Evolutionary conservation across 2,888 invertebrate genomes (phyloP), one percentile per base, ranked within the genome.

Genomic region (Ophraella communa): DNA sequence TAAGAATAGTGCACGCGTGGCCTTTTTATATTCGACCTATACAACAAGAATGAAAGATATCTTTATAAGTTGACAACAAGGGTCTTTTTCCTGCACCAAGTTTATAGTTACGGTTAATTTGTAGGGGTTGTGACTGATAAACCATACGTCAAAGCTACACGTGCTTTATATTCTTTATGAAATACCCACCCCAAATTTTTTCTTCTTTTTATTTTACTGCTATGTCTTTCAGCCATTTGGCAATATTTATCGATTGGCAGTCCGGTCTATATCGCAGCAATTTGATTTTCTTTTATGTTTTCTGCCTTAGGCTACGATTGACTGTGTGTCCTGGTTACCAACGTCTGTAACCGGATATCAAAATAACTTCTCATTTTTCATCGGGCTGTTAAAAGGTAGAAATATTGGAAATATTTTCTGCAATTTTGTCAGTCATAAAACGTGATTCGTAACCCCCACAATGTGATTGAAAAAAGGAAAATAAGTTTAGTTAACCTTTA

Each of bases 241-340:
- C 57, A 57, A 49, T 57, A 57, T 57, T 33, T 57, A 57, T 57
- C 47, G 57, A 57, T 57, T 49, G 47, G 21, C 27, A 57, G 47
- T 49, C 57, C 23, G 47, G 47, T 47, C 30, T 57, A 33, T 49
- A 57, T 57, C 49, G 47, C 57, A 49, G 49, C 57, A 57, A 49
- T 57, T 57, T 57, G 57, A 57, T 57, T 57, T 57, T 33, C 35
- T 57, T 57, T 57, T 57, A 57, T 57, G 47, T 57, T 57, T 47
- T 11, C 49, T 30, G 35, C 27, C 33, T 49, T 35, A 47, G 47
- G 47, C 49, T 24, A 27, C 49, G 49, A 14, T 7, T n/a, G 49
- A 23, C 30, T 35, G 49, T n/a, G n/a, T 57, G 57, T 49, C 57
- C 49, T 57, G 23, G 57, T 57, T 57, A 57, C 57, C 49, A 18